A percentile compares a stretch with the other conserved stretches of the same genome.
These are phyloP conservation scores for Andrena minutula DNA, from an alignment of 2,888 invertebrate species.

Conservation along the genomic window DNA sequence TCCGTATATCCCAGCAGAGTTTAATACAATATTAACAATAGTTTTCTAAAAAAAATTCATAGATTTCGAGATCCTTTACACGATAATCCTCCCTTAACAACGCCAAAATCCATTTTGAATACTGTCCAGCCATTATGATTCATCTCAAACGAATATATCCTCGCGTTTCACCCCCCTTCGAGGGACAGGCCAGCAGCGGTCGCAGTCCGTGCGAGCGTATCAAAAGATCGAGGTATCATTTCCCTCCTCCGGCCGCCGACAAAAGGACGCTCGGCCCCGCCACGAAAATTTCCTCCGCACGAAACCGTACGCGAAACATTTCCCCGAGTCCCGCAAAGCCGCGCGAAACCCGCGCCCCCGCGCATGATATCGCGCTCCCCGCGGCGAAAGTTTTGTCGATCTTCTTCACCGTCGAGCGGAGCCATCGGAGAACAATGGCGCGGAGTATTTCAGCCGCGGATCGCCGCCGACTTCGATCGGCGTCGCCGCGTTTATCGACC, in stretches of 20 bases:
- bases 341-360: constrained; percentile 73
- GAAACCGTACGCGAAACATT: constrained; percentile 73
- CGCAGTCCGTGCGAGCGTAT: background rate
- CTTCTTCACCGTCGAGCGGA: constrained; percentile 28
- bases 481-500: constrained; percentile 14
- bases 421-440: constrained; percentile 31
- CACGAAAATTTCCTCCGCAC: constrained; percentile 71
- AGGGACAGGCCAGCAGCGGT: too few species aligned
- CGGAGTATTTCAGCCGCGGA: constrained; percentile 27
- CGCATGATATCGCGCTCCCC: constrained; percentile 67
- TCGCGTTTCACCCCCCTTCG: background rate
- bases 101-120: constrained; percentile 61
- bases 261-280: constrained; percentile 50
- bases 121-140: constrained; percentile 61
- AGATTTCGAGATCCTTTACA: background rate
- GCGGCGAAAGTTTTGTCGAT: constrained; percentile 72
- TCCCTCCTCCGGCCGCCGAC: constrained; percentile 28
- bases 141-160: constrained; percentile 56
- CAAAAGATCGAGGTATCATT: too few species aligned
- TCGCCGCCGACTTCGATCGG: constrained; percentile 38
- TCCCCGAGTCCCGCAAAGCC: constrained; percentile 75
- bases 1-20: too few species aligned
- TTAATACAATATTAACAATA: too few species aligned
- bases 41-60: too few species aligned
- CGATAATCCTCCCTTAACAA: constrained; percentile 63